phyloP scores from a whole-genome alignment of 2,797 vertebrate genomes.

The Xerus rutilus region DNA sequence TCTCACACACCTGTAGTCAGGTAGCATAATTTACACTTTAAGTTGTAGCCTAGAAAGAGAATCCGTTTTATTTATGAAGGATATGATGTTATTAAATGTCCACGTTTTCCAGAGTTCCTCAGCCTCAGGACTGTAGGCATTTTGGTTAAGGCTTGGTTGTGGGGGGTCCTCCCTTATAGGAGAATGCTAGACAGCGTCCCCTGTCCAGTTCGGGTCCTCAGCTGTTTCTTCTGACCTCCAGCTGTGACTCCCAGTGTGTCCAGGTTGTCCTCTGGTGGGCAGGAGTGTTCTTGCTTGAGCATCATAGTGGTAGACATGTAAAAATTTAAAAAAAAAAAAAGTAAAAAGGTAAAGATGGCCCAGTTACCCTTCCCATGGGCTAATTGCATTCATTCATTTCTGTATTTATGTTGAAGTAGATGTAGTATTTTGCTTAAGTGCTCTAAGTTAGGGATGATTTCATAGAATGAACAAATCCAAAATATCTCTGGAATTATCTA shows the following conservation, averaged over 20 bases:
- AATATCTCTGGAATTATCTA: background rate
- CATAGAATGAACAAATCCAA: background rate
- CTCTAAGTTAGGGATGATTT: background rate
- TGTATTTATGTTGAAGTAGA: background rate
- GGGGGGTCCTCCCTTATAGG: background rate
- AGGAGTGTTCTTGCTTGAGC: background rate
- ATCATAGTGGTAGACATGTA: background rate
- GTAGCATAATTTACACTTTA: background rate
- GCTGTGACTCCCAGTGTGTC: background rate
- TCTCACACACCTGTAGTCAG: background rate
- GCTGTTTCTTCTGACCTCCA: background rate
- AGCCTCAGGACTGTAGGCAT: background rate
- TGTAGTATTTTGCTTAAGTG: background rate
- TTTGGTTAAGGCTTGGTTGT: background rate
- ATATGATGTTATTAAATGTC: background rate
- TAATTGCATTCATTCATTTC: background rate
- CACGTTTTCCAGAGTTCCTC: background rate
- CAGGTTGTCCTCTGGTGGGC: background rate
- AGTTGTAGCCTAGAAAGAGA: background rate
- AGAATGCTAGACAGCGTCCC: background rate
- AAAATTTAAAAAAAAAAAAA: background rate
- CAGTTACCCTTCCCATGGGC: background rate
- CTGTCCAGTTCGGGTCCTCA: background rate
- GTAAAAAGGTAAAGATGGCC: background rate
- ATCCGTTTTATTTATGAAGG: background rate